Evolutionary conservation across 2,113 vertebrate genomes (phyloP), one percentile per base, ranked within the genome.

Genomic region (Micronisus gabar): DNA sequence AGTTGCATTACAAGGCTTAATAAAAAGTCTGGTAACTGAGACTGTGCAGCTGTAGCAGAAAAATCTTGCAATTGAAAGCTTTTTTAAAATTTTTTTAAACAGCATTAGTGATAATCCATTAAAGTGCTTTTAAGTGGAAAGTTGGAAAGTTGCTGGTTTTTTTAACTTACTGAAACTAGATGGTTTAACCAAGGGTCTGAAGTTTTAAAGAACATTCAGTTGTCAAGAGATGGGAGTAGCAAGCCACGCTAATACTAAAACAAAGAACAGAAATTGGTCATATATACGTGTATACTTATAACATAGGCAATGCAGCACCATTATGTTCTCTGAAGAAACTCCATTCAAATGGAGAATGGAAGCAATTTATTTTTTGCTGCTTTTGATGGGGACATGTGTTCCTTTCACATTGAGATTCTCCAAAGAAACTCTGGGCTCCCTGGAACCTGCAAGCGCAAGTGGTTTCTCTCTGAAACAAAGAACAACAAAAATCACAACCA

Each of bases 401-500:
- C 96, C 97, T 96, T 97, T 98, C 90, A 98, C 81, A 34, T 62
- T 98, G 26, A 98, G 98, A 26, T 97, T 88, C 81, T 98, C 97
- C 82, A 92, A 11, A 84, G 96, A 94, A 95, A 55, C 56, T 45
- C 55, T 71, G 59, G 97, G 47, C 91, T 83, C 72, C 81, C 95
- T 96, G 62, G 95, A 89, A 56, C 34, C 83, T 10, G 88, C 89
- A 62, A 95, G 15, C 65, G 95, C 90, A 15, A 90, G 94, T 17
- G 72, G 56, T 86, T 98, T 98, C 93, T 98, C 98, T 82, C 99
- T 99, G 96, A 41, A 95, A 94, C 34, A 90, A 82, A 95, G 15
- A 81, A 19, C 36, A 90, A 15, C 20, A 50, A 25, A 2, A 22
- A 15, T 59, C 55, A 72, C 22, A 17, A 29, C 4, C 32, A 30